Evolutionary conservation across 2,888 invertebrate species (phyloP).

Genomic region (Habroteleia sp.): DNA sequence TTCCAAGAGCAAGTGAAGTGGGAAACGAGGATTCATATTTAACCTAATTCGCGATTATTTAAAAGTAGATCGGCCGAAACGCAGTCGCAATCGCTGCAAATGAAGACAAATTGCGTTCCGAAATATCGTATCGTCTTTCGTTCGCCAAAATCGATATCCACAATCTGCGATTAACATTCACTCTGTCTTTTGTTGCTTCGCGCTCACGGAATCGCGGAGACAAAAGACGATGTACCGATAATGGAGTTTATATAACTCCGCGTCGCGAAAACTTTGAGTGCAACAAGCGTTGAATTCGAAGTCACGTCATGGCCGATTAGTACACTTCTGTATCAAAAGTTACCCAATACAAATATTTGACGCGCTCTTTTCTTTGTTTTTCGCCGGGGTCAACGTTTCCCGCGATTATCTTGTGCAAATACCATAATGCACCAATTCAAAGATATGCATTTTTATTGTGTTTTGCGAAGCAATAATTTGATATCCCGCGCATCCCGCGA

Average conservation of each 20-base stretch:
- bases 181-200: no score
- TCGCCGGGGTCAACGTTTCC: conserved; percentile 45
- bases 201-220: not conserved
- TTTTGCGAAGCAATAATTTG: conserved; percentile 57
- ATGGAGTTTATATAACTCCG: conserved; percentile 8
- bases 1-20: no score
- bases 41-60: conserved; percentile 5
- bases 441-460: conserved; percentile 61
- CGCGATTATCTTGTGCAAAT: conserved; percentile 54
- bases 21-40: no score
- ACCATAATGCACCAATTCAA: conserved; percentile 59
- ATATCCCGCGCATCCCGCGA: conserved; percentile 35
- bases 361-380: conserved; percentile 43
- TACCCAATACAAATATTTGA: conserved; percentile 49
- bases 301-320: conserved; percentile 21
- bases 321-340: conserved; percentile 18
- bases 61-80: conserved; percentile 15
- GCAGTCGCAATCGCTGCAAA: conserved; percentile 16
- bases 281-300: not conserved
- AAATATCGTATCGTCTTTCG: conserved; percentile 10
- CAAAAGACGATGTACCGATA: not conserved
- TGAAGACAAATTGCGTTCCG: conserved; percentile 16
- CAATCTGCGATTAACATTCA: not conserved
- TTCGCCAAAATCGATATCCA: no score
- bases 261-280: not conserved